These are phyloP conservation scores for Lycia hirtaria DNA, from an alignment of 2,888 invertebrate species.

Conservation along the genomic window DNA sequence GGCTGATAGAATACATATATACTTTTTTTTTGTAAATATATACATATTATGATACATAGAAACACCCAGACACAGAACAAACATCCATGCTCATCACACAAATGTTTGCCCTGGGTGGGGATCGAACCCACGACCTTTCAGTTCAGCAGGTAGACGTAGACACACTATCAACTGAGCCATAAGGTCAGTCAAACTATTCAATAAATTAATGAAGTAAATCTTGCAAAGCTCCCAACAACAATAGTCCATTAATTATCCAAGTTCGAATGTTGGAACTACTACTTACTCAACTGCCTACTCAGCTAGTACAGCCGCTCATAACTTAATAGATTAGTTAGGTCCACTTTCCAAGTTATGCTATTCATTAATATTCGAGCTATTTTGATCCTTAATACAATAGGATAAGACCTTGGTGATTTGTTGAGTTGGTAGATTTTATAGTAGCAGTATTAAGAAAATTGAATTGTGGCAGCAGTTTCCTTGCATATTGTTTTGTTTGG, in stretches of 20 bases:
- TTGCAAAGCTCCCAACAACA: conserved; percentile 22
- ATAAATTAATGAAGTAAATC: conserved; percentile 23
- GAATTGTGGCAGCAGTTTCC: background rate
- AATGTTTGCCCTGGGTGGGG: no score
- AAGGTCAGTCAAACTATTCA: no score
- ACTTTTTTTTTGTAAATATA: no score
- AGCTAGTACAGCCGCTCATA: conserved; percentile 30
- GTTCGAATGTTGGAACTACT: conserved; percentile 29
- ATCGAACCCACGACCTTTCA: no score
- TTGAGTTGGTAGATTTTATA: background rate
- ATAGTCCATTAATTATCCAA: conserved; percentile 32
- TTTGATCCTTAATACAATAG: background rate
- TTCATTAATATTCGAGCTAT: conserved; percentile 1
- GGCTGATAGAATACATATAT: no score
- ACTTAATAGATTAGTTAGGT: conserved; percentile 33
- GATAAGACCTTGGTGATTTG: conserved; percentile 27
- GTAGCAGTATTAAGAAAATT: background rate
- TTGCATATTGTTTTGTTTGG: no score
- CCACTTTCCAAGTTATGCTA: conserved; percentile 17
- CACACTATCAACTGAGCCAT: no score
- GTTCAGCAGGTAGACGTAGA: no score
- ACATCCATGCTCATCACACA: no score
- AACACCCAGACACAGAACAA: no score
- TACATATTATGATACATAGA: no score
- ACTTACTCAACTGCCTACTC: conserved; percentile 31